phyloP scores from a whole-genome alignment of 1,140 invertebrate genomes.

The Papilio polyxenes region DNA sequence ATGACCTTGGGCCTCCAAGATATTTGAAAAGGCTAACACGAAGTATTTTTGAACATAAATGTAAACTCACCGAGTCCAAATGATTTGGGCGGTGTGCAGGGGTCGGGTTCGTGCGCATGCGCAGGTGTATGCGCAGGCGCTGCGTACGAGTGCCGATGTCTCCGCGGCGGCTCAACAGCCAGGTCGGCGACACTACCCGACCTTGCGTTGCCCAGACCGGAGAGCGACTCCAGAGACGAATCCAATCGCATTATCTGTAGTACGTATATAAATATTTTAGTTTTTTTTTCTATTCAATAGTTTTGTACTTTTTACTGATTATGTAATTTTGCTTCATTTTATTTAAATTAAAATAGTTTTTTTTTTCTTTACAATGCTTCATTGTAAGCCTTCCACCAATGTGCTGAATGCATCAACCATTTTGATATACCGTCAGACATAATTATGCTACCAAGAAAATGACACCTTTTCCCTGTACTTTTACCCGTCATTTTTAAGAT shows the following conservation, averaged over 20 bases:
- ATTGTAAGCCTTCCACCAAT: not conserved
- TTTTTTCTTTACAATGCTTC: too few species aligned
- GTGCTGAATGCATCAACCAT: not conserved
- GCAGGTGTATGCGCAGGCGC: conserved; percentile 63
- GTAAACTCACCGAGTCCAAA: conserved; percentile 88
- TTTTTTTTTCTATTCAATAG: too few species aligned
- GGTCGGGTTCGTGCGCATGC: conserved; percentile 71
- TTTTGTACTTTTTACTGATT: too few species aligned
- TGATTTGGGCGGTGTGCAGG: conserved; percentile 84
- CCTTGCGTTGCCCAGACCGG: conserved; percentile 83
- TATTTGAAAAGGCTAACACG: too few species aligned
- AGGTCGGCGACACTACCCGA: conserved; percentile 92
- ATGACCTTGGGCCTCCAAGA: too few species aligned
- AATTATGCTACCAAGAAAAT: not conserved
- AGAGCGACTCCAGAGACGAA: conserved; percentile 87
- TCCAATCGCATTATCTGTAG: conserved; percentile 89
- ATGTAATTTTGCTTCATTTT: too few species aligned
- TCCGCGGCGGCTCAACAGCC: conserved; percentile 82
- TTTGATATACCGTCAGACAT: not conserved
- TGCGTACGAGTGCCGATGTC: conserved; percentile 76
- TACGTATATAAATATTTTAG: too few species aligned
- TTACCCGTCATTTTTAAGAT: not conserved
- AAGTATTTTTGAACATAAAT: not conserved
- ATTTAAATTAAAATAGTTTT: too few species aligned
- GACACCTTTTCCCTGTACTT: not conserved